Conservation (phyloP, 1,140 invertebrate genomes). For the Aphelinus atriplicis region DNA sequence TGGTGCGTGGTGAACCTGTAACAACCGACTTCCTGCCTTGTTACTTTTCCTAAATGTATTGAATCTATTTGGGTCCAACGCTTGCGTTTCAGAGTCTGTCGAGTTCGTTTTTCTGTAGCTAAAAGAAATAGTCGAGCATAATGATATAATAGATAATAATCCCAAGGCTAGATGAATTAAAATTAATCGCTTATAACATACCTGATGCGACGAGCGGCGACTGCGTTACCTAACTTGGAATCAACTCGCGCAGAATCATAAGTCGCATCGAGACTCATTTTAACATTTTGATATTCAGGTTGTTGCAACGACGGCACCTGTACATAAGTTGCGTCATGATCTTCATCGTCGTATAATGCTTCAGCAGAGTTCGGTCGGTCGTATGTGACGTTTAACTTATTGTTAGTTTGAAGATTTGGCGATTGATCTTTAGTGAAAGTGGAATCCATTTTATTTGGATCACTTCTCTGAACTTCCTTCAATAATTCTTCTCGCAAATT, state of each 20-base stretch:
- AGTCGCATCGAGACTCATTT: conserved; percentile 21
- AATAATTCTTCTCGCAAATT: conserved; percentile 51
- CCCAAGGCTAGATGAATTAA: no score
- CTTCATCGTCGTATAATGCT: conserved; percentile 1
- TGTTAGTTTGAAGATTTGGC: background rate
- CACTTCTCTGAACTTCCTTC: conserved; percentile 47
- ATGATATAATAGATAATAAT: no score
- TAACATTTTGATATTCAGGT: conserved; percentile 15
- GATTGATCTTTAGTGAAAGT: conserved; percentile 40
- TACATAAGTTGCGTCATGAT: conserved; percentile 30
- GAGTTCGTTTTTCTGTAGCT: conserved; percentile 24
- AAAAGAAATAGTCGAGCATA: background rate
- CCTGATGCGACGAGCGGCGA: background rate
- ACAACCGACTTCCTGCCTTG: conserved; percentile 23
- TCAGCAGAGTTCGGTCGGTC: conserved; percentile 12
- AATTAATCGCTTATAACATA: background rate
- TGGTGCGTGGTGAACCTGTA: conserved; percentile 6
- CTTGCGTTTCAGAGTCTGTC: conserved; percentile 22
- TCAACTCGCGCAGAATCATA: conserved; percentile 5
- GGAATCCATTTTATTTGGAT: conserved; percentile 45
- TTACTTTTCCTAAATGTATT: conserved; percentile 51
- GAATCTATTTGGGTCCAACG: conserved; percentile 42
- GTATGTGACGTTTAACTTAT: conserved; percentile 18
- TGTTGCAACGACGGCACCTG: background rate
- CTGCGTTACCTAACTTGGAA: background rate